Evolutionary conservation across 2,113 vertebrate species (phyloP), one percentile per base, ranked within the genome.

Genomic region (Etia nguti): DNA sequence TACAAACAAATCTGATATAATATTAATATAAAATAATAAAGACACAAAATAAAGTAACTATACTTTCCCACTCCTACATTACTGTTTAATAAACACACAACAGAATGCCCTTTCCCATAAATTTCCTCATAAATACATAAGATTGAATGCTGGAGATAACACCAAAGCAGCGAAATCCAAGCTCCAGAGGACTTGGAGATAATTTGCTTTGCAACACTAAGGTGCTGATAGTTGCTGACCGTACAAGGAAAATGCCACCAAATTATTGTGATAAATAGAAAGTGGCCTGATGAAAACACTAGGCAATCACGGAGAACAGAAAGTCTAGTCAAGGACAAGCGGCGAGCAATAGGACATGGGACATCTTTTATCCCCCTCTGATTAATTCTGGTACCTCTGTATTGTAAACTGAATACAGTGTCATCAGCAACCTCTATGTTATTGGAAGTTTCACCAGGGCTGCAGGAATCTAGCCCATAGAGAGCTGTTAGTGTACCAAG

Each of bases 351-450:
- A 94, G 91, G 84, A 89, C 84, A 31, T 29, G 55, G 90, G 86
- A 88, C 88, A 90, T 93, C 84, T 92, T 87, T 94, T 92, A 92
- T 90, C 87, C 94, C 85, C 80, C 62, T 80, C 57, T 91, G 93
- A 96, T 96, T 95, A 95, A 95, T 95, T 93, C 83, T 82, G 91
- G 90, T 90, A 89, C 80, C 82, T 89, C 60, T 3, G 5, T 43
- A 85, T 82, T 89, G 62, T 83, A 90, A 65, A 82, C 84, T 70
- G 85, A 81, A 87, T 90, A 81, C 57, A 83, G 83, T 92, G 92
- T 92, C 94, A 93, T 90, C 86, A 92, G 89, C 84, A 88, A 80
- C 79, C 92, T 90, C 90, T 68, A 88, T 92, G 92, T 88, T 94
- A 94, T 94, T 94, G 70, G 86, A 81, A 84, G 80, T 91, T 92